Evolutionary conservation across 2,797 vertebrate genomes (phyloP).

Genomic region (Potorous gilbertii): DNA sequence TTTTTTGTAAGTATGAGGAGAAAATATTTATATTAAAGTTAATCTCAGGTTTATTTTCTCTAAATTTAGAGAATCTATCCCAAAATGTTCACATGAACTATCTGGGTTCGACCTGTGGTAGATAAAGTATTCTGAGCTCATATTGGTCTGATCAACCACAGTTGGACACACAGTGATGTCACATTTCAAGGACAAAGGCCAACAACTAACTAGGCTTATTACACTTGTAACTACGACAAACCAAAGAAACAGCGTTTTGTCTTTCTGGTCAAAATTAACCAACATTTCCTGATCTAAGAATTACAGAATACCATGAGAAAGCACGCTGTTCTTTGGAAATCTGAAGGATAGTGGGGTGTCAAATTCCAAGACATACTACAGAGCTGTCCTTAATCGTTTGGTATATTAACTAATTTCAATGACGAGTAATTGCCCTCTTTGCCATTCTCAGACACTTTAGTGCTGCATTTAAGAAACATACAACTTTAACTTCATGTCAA

Average conservation of each 20-base stretch:
- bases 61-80: not conserved
- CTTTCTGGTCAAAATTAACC: not conserved
- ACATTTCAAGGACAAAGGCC: not conserved
- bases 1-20: not conserved
- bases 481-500: constrained; percentile 40
- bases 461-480: not conserved
- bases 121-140: not conserved
- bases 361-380: not conserved
- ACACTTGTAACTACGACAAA: not conserved
- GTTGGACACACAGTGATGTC: not conserved
- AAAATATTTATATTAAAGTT: not conserved
- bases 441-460: not conserved
- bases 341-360: not conserved
- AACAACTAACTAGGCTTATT: not conserved
- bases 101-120: not conserved
- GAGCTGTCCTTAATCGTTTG: not conserved
- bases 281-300: not conserved
- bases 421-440: constrained; percentile 24
- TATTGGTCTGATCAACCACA: not conserved
- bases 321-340: not conserved
- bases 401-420: not conserved
- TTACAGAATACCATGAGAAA: not conserved
- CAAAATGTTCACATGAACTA: not conserved
- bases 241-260: not conserved
- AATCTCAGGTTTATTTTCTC: not conserved